These are phyloP conservation scores for Aeoliscus strigatus DNA, from an alignment of 2,797 vertebrate genomes.

Conservation along the genomic window DNA sequence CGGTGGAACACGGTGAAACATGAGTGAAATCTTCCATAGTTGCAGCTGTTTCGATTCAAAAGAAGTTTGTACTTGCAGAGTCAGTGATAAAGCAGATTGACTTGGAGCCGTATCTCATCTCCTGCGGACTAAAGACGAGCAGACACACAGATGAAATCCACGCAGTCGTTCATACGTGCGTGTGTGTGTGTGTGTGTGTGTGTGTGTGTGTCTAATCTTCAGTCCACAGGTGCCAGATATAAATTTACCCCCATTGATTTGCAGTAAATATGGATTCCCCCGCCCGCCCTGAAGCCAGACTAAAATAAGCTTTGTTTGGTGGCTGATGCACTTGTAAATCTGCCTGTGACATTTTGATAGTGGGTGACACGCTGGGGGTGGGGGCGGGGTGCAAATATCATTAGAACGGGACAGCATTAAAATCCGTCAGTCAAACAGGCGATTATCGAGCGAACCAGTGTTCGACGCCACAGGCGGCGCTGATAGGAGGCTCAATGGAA, in stretches of 20 bases:
- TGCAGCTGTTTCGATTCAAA: no score
- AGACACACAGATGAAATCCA: conserved; percentile 14
- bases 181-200: conserved; percentile 29
- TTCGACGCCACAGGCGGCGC: conserved; percentile 14
- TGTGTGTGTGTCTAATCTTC: no score
- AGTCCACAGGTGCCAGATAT: conserved; percentile 53
- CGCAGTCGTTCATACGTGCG: conserved; percentile 42
- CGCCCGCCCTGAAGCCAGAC: conserved; percentile 37
- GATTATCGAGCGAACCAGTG: conserved; percentile 57
- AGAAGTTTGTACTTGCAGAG: no score
- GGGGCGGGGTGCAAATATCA: conserved; percentile 68
- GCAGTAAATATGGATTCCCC: conserved; percentile 66
- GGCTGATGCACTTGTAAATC: conserved; percentile 68
- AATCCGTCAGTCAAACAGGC: conserved; percentile 67
- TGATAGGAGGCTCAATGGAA: conserved; percentile 15
- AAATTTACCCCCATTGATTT: conserved; percentile 69
- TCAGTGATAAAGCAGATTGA: no score
- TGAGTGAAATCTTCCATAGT: no score
- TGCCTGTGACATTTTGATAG: conserved; percentile 79
- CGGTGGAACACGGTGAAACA: no score
- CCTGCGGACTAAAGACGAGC: no score
- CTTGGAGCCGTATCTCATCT: no score
- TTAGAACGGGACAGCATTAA: conserved; percentile 64
- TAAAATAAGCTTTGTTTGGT: conserved; percentile 77
- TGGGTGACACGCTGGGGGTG: conserved; percentile 45